Evolutionary conservation across 2,113 vertebrate species (phyloP).

Genomic region (Excalfactoria chinensis): DNA sequence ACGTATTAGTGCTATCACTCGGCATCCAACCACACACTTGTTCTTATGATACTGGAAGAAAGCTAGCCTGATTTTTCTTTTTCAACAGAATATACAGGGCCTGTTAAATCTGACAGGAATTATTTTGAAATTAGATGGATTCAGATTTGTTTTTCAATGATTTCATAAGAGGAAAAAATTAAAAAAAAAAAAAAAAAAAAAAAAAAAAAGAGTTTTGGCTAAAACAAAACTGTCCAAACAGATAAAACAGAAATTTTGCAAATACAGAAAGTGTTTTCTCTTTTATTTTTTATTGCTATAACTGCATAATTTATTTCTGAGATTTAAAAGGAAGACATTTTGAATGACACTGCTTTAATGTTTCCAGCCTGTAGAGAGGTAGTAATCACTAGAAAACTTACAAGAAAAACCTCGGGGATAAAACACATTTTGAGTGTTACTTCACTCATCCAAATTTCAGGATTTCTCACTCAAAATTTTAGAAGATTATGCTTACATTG

Average conservation of each 20-base stretch:
- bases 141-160: neutral
- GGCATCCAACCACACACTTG: neutral
- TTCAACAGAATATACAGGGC: neutral
- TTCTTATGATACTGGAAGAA: neutral
- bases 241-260: neutral
- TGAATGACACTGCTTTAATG: accelerated
- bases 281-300: neutral
- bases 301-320: neutral
- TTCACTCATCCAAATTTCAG: neutral
- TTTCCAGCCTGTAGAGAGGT: neutral
- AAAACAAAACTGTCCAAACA: neutral
- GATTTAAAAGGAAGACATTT: neutral
- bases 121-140: neutral
- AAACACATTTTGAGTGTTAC: neutral
- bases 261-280: neutral
- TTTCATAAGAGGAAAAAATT: neutral
- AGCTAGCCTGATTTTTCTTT: neutral
- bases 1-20: neutral
- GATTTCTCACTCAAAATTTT: neutral
- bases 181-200: neutral
- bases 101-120: neutral
- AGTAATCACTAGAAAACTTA: neutral
- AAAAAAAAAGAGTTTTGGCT: neutral
- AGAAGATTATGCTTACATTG: neutral
- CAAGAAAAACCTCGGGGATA: neutral